phyloP scores from a whole-genome alignment of 1,140 invertebrate species.

The Brachionus paranguensis region DNA sequence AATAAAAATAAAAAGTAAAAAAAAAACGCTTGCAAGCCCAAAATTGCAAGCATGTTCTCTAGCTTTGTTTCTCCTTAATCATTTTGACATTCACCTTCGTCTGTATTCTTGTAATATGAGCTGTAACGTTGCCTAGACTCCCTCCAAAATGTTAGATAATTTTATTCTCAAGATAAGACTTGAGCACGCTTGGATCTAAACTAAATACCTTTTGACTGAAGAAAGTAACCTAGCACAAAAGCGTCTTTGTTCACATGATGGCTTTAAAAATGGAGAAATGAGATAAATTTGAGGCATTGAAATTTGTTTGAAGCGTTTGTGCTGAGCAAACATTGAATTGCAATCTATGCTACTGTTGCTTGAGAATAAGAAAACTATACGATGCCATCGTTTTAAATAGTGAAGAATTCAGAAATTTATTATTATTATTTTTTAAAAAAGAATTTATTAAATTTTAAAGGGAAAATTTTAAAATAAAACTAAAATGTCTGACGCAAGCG shows the following conservation, averaged over 20 bases:
- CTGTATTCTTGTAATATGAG: background rate
- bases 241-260: background rate
- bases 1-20: background rate
- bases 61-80: background rate
- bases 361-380: background rate
- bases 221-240: background rate
- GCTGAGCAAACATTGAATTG: background rate
- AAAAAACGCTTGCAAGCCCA: conserved; percentile 33
- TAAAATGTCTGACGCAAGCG: background rate
- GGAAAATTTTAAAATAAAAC: background rate
- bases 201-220: background rate
- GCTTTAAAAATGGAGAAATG: background rate
- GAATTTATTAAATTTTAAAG: conserved; percentile 5
- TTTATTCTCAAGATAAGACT: background rate
- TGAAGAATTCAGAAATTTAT: conserved; percentile 17
- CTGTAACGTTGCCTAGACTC: conserved; percentile 21
- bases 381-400: conserved; percentile 20
- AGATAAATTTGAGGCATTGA: background rate
- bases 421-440: background rate
- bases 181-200: background rate
- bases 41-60: background rate
- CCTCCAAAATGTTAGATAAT: background rate
- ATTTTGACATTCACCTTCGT: conserved; percentile 3
- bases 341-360: background rate
- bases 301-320: background rate